phyloP scores from a whole-genome alignment of 2,797 vertebrate species.

The Orestias chungarensis region DNA sequence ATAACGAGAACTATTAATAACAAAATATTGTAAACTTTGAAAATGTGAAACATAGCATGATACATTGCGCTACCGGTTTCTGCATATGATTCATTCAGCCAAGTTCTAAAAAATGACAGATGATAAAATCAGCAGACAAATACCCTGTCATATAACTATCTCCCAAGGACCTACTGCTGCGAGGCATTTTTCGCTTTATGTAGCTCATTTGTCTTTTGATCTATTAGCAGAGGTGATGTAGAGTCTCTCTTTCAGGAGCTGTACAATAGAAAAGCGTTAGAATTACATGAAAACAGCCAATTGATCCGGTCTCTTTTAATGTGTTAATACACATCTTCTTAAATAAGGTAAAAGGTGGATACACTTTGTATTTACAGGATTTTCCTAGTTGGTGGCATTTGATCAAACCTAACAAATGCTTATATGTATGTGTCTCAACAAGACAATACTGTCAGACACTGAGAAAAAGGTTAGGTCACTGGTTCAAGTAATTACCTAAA shows the following conservation, averaged over 20 bases:
- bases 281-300: constrained; percentile 80
- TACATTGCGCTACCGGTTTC: constrained; percentile 41
- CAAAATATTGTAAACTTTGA: constrained; percentile 38
- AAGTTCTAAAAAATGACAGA: constrained; percentile 62
- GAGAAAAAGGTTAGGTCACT: constrained; percentile 45
- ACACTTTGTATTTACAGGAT: neutral
- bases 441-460: constrained; percentile 63
- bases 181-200: constrained; percentile 54
- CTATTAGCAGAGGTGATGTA: constrained; percentile 80
- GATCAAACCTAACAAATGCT: constrained; percentile 3
- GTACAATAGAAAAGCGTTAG: constrained; percentile 56
- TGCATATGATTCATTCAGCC: constrained; percentile 49
- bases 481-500: constrained; percentile 69
- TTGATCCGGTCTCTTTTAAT: constrained; percentile 77
- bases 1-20: constrained; percentile 26
- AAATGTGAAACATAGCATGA: constrained; percentile 42
- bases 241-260: constrained; percentile 75
- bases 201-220: constrained; percentile 81
- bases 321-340: constrained; percentile 79
- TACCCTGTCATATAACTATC: constrained; percentile 80
- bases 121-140: constrained; percentile 79
- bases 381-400: constrained; percentile 12
- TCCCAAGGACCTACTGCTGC: constrained; percentile 76
- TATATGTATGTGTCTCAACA: constrained; percentile 22
- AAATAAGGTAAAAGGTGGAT: neutral